Evolutionary conservation across 2,888 invertebrate genomes (phyloP).

Genomic region (Cylindroiulus punctatus): DNA sequence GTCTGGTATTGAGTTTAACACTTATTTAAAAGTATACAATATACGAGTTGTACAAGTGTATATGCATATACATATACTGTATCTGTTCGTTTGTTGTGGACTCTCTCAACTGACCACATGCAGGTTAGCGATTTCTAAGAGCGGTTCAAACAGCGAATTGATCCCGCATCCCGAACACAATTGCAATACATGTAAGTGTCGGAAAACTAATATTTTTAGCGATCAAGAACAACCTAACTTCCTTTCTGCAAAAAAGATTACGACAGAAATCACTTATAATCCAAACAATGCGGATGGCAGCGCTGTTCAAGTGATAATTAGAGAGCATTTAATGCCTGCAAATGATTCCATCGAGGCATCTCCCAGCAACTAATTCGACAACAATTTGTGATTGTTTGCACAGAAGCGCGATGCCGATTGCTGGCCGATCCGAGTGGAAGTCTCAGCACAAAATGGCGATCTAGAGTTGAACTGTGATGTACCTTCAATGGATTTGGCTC

Average conservation of each 20-base stretch:
- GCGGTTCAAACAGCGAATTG: too few species aligned
- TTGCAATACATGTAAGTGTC: too few species aligned
- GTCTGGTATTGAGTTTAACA: too few species aligned
- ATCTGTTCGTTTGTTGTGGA: too few species aligned
- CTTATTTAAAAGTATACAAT: too few species aligned
- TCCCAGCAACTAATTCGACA: neutral
- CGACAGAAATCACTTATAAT: neutral
- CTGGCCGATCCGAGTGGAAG: neutral
- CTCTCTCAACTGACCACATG: too few species aligned
- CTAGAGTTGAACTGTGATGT: neutral
- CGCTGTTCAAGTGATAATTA: neutral
- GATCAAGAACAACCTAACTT: neutral
- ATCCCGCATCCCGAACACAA: too few species aligned
- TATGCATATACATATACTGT: too few species aligned
- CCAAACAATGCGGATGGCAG: neutral
- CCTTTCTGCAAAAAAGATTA: slow-evolving; percentile 23
- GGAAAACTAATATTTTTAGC: neutral
- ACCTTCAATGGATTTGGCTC: neutral
- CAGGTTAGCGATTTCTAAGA: too few species aligned
- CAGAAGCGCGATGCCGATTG: neutral
- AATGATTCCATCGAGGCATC: neutral
- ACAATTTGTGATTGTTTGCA: neutral
- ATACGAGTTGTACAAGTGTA: too few species aligned
- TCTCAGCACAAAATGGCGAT: neutral
- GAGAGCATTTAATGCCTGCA: neutral